phyloP scores from a whole-genome alignment of 2,113 vertebrate species.

The Pituophis catenifer region DNA sequence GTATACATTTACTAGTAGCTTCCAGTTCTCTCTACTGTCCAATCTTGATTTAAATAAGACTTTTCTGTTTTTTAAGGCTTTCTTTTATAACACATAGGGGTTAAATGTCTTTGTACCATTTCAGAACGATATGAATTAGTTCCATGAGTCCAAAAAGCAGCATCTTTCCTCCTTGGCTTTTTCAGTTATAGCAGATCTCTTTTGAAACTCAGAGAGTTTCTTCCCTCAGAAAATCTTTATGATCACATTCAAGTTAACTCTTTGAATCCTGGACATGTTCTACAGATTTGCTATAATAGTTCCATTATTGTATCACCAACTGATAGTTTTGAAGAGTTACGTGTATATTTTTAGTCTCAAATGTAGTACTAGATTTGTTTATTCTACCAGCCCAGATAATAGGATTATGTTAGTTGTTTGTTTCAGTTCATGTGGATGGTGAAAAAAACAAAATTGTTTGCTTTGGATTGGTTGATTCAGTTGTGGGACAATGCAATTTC shows the following conservation, averaged over 20 bases:
- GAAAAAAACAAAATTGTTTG: neutral
- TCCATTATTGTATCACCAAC: neutral
- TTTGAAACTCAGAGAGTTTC: neutral
- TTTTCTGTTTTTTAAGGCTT: neutral
- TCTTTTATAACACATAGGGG: neutral
- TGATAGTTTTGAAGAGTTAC: neutral
- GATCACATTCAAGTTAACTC: neutral
- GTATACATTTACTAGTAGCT: neutral
- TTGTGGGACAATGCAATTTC: slow-evolving; percentile 33
- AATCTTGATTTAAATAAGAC: neutral
- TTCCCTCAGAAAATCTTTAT: neutral
- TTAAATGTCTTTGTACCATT: neutral
- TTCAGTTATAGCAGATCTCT: neutral
- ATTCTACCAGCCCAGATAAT: neutral
- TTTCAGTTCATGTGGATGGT: slow-evolving; percentile 11
- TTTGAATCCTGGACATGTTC: neutral
- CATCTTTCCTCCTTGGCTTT: neutral
- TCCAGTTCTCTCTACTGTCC: neutral
- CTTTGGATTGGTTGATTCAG: slow-evolving; percentile 7
- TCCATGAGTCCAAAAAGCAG: neutral
- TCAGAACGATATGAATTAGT: neutral
- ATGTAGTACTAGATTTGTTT: neutral
- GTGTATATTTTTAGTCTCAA: neutral
- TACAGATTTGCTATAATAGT: neutral
- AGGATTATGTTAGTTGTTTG: slow-evolving; percentile 8